These are phyloP conservation scores for Ophonus ardosiacus DNA, from an alignment of 2,888 invertebrate genomes.

Conservation along the genomic window DNA sequence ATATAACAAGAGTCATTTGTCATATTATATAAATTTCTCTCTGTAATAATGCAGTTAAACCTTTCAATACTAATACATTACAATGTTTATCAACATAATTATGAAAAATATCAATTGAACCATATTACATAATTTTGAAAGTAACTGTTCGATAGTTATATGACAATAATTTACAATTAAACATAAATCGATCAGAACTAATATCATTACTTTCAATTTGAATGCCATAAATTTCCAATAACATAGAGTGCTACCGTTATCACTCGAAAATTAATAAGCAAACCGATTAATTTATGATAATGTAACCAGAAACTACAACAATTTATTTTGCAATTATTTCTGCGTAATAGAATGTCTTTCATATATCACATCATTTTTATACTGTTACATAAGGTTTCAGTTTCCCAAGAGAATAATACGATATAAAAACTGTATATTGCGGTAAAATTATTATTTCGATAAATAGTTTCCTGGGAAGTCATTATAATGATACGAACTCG, in stretches of 20 bases:
- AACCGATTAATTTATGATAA: conserved; percentile 17
- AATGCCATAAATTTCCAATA: not conserved
- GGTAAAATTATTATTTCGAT: conserved; percentile 27
- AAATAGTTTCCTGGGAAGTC: conserved; percentile 30
- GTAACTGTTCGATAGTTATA: conserved; percentile 15
- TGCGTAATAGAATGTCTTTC: conserved; percentile 14
- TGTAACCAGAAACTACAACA: conserved; percentile 7
- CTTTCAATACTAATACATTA: not conserved
- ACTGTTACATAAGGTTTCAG: conserved; percentile 16
- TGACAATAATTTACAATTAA: conserved; percentile 29
- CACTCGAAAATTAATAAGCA: conserved; percentile 22
- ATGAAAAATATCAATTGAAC: conserved; percentile 15
- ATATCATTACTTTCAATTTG: conserved; percentile 8
- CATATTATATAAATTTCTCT: not conserved
- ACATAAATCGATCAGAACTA: conserved; percentile 15
- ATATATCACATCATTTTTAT: conserved; percentile 23
- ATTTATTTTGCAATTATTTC: conserved; percentile 11
- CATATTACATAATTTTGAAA: conserved; percentile 37
- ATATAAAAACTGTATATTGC: conserved; percentile 23
- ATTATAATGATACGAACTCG: not conserved
- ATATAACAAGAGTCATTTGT: not conserved
- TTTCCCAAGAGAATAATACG: conserved; percentile 35
- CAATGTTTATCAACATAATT: conserved; percentile 10
- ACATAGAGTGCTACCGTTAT: conserved; percentile 6
- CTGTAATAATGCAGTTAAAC: not conserved